These are phyloP conservation scores for Megalops atlanticus DNA, from an alignment of 2,113 vertebrate genomes.

Conservation along the genomic window DNA sequence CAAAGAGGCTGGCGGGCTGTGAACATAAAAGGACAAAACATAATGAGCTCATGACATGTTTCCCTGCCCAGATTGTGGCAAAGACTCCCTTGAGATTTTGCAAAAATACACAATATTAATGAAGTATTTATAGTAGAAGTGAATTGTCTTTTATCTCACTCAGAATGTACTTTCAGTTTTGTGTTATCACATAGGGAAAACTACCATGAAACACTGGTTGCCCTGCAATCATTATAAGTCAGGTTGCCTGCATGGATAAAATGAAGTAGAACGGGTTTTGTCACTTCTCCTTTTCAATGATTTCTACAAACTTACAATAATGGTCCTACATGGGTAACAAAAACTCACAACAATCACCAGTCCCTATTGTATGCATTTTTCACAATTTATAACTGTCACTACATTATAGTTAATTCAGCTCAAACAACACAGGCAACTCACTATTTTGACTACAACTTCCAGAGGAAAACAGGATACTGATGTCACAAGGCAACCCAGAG, in stretches of 20 bases:
- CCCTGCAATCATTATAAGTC: not conserved
- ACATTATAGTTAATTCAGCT: too few relatives aligned
- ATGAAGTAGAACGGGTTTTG: too few relatives aligned
- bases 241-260: too few relatives aligned
- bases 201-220: not conserved
- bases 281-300: too few relatives aligned
- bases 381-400: too few relatives aligned
- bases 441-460: not conserved
- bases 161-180: not conserved
- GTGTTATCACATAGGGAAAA: not conserved
- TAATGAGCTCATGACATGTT: not conserved
- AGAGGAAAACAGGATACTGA: not conserved
- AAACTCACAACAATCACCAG: too few relatives aligned
- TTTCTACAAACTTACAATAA: too few relatives aligned
- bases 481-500: not conserved
- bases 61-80: not conserved
- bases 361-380: too few relatives aligned
- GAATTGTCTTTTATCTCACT: not conserved
- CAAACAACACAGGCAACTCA: not conserved
- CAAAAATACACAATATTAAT: not conserved
- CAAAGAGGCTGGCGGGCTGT: not conserved
- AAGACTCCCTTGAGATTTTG: not conserved
- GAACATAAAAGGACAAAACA: constrained; percentile 3
- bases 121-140: not conserved
- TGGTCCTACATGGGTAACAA: too few relatives aligned